Percentiles rank a stretch among this genome's conserved stretches.
Evolutionary conservation across 2,888 invertebrate genomes (phyloP).

Genomic region (Crocallis elinguaria): DNA sequence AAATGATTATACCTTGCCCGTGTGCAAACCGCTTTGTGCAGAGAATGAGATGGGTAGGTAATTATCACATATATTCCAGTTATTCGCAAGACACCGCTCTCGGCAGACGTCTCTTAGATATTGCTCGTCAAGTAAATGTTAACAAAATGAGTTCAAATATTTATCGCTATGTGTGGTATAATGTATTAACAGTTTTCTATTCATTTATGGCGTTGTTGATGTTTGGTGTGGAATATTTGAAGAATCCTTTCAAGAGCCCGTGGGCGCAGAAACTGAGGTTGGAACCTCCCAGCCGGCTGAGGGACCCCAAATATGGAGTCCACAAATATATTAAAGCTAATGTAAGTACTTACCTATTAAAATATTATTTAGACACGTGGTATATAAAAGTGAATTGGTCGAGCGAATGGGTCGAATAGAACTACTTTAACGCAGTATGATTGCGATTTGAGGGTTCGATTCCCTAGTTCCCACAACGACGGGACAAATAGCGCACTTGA

Average conservation of each 20-base stretch:
- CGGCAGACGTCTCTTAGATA: background rate
- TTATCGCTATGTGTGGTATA: constrained; percentile 51
- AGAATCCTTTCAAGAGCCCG: constrained; percentile 60
- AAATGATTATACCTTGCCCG: too few relatives aligned
- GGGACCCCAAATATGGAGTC: constrained; percentile 78
- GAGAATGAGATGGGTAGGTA: background rate
- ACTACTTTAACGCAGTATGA: too few relatives aligned
- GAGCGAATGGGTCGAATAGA: too few relatives aligned
- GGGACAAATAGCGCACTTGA: too few relatives aligned
- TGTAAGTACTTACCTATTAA: constrained; percentile 61
- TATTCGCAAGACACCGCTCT: constrained; percentile 1
- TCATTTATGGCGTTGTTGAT: constrained; percentile 45
- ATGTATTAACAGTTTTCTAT: constrained; percentile 57
- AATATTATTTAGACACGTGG: too few relatives aligned
- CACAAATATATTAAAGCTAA: constrained; percentile 83
- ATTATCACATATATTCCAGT: constrained; percentile 1
- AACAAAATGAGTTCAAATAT: constrained; percentile 48
- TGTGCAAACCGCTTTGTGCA: too few relatives aligned
- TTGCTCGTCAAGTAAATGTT: constrained; percentile 5
- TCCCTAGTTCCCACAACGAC: too few relatives aligned
- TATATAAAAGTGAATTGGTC: too few relatives aligned
- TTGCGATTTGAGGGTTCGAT: too few relatives aligned
- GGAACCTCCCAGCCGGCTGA: constrained; percentile 74
- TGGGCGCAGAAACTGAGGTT: constrained; percentile 68
- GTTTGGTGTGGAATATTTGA: constrained; percentile 58